Evolutionary conservation across 2,797 vertebrate genomes (phyloP).

Genomic region (Hafferia zeledoni): DNA sequence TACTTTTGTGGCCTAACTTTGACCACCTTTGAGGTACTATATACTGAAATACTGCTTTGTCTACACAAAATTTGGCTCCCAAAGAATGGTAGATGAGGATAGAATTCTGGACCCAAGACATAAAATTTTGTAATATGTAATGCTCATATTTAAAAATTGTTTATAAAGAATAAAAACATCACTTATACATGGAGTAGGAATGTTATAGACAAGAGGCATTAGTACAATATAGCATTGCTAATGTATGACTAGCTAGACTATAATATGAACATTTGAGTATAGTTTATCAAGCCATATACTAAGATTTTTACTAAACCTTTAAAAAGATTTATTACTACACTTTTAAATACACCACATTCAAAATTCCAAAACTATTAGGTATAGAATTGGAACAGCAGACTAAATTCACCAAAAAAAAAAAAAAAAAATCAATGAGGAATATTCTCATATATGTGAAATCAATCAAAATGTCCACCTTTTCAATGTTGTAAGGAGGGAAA

Average conservation of each 20-base stretch:
- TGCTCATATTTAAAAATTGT: not conserved
- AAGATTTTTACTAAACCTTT: not conserved
- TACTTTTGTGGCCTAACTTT: not conserved
- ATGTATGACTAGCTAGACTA: not conserved
- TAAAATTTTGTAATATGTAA: not conserved
- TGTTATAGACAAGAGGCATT: not conserved
- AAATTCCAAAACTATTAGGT: not conserved
- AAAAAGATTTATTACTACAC: not conserved
- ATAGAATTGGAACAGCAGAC: not conserved
- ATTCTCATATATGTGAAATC: not conserved
- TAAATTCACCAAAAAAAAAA: not conserved
- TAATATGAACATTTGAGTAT: not conserved
- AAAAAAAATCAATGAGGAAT: not conserved
- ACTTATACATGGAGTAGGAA: rapidly evolving
- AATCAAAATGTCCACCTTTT: not conserved
- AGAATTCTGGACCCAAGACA: not conserved
- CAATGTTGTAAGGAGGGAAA: not conserved
- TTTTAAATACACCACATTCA: not conserved
- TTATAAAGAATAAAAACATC: not conserved
- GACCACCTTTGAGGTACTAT: not conserved
- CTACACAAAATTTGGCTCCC: not conserved
- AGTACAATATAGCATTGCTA: not conserved
- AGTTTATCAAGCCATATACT: not conserved
- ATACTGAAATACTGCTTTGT: not conserved
- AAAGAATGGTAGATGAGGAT: not conserved